Conservation (phyloP, 2,888 invertebrate species). For the Pseudoips prasinana region DNA sequence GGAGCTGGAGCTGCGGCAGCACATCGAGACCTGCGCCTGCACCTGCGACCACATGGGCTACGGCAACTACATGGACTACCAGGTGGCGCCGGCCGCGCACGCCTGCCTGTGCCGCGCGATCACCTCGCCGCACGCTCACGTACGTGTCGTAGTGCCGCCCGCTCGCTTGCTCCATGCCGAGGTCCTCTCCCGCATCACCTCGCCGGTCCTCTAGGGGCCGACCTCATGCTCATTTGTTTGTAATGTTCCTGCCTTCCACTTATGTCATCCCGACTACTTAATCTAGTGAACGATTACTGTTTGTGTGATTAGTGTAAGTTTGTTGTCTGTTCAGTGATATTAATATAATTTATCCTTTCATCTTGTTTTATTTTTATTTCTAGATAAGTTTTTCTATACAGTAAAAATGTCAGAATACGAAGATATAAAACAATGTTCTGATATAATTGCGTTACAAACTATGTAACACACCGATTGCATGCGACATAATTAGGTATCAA, state of each 20-base stretch:
- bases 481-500: too few relatives aligned
- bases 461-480: too few relatives aligned
- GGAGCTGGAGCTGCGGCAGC: conserved; percentile 92
- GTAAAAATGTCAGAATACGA: too few relatives aligned
- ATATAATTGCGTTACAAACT: too few relatives aligned
- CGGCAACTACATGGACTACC: conserved; percentile 95
- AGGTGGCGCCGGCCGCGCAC: conserved; percentile 83
- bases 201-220: conserved; percentile 49
- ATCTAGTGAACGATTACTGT: conserved; percentile 23
- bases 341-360: conserved; percentile 21
- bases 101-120: conserved; percentile 77
- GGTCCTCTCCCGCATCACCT: conserved; percentile 51
- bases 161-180: conserved; percentile 33
- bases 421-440: too few relatives aligned
- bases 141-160: conserved; percentile 49
- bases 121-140: conserved; percentile 79
- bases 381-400: too few relatives aligned
- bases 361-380: conserved; percentile 21
- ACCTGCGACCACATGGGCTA: conserved; percentile 97
- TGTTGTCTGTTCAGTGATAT: conserved; percentile 16
- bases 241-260: conserved; percentile 42
- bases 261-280: conserved; percentile 31
- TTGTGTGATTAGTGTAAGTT: conserved; percentile 23
- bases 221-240: conserved; percentile 50
- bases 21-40: conserved; percentile 94